Evolutionary conservation across 2,797 vertebrate species (phyloP).

Genomic region (Moxostoma hubbsi): DNA sequence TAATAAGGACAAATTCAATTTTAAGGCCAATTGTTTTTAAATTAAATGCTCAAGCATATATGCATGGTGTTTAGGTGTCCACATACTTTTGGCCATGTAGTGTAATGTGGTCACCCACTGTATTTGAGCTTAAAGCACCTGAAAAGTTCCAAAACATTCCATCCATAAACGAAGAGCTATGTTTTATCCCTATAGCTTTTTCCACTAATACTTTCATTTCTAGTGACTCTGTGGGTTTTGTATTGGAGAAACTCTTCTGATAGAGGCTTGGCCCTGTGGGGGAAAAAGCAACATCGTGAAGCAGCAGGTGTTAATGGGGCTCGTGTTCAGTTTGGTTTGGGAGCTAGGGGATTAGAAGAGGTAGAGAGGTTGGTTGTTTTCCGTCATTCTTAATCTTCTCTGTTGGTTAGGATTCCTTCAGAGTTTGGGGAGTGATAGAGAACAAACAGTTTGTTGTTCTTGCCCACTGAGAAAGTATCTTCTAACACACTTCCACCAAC

Average conservation of each 20-base stretch:
- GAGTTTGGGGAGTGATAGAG: constrained; percentile 16
- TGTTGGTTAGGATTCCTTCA: constrained; percentile 43
- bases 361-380: constrained; percentile 35
- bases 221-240: constrained; percentile 37
- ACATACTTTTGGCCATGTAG: too few relatives aligned
- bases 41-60: too few relatives aligned
- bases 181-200: background rate
- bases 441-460: constrained; percentile 28
- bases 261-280: constrained; percentile 30
- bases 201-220: constrained; percentile 40
- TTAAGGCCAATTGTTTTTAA: too few relatives aligned
- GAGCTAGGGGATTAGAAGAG: background rate
- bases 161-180: too few relatives aligned
- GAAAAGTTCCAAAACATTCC: too few relatives aligned
- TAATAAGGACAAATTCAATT: too few relatives aligned
- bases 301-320: constrained; percentile 6
- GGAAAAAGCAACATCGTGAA: constrained; percentile 29
- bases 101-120: too few relatives aligned
- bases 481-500: constrained; percentile 25
- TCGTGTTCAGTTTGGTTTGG: constrained; percentile 29
- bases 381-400: constrained; percentile 57
- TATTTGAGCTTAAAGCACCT: too few relatives aligned
- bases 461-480: constrained; percentile 16
- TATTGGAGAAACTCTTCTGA: constrained; percentile 29
- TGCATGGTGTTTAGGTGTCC: too few relatives aligned